Evolutionary conservation across 2,888 invertebrate genomes (phyloP), one percentile per base, ranked within the genome.

Genomic region (Drosophila crucigera): DNA sequence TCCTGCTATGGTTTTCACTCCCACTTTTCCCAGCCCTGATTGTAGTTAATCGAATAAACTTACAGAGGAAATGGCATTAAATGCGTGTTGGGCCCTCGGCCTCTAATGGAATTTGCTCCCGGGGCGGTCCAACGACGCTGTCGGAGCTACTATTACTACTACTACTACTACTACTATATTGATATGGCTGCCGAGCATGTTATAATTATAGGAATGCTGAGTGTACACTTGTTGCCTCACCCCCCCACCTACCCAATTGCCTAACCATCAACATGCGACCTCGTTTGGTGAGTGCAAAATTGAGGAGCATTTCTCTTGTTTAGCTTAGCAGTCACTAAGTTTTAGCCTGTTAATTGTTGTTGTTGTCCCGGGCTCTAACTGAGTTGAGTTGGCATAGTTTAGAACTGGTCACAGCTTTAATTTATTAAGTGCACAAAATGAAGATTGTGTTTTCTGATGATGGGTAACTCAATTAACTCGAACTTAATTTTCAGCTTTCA

Each of bases 31-130:
- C 64, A 31, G 68, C 73, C 60, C 80, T 83, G 85, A 80, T 81
- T 81, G 83, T 83, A 68, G 90, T 86, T 90, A 87, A 87, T 87
- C 87, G 87, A 87, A 87, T 87, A 89, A 90, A 83, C 82, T 90
- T 82, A 76, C 86, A 70, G 70, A 84, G 84, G 89, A 84, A 84
- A 86, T 83, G 86, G 77, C 75, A 74, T 71, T 80, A 83, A 88
- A 85, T 88, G 88, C 80, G 84, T 87, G 88, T 79, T 83, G 87
- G 71, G 78, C 71, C 70, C 60, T 82, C 69, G 72, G 59, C 64
- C 61, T 89, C 78, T 85, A 89, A 89, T 89, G 90, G 88, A 85
- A 89, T 84, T 87, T 84, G 73, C 88, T 68, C 82, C 73, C 77
- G 76, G 72, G 66, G 77, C 62, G 76, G 10, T 31, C 30, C 22